phyloP scores from a whole-genome alignment of 2,888 invertebrate genomes.

The Stegophylla sp. region DNA sequence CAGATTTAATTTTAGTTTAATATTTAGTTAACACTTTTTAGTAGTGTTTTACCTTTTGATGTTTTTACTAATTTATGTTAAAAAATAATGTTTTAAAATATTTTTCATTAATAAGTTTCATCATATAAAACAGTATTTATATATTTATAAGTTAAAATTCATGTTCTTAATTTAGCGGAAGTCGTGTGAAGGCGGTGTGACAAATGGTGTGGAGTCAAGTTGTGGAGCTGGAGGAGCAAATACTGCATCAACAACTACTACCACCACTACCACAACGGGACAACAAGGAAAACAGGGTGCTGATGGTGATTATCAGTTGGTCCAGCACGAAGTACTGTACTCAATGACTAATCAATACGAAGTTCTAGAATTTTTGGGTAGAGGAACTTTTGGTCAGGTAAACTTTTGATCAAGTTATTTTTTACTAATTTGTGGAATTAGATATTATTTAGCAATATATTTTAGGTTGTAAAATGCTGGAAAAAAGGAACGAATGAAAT shows the following conservation, averaged over 20 bases:
- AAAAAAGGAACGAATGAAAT: constrained; percentile 99
- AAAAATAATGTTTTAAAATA: too few relatives aligned
- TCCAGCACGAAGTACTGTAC: constrained; percentile 96
- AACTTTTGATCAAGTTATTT: constrained; percentile 13
- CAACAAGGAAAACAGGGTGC: constrained; percentile 77
- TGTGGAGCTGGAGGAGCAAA: constrained; percentile 63
- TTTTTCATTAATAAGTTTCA: too few relatives aligned
- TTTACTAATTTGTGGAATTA: too few relatives aligned
- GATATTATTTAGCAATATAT: too few relatives aligned
- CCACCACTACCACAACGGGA: constrained; percentile 78
- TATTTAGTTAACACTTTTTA: too few relatives aligned
- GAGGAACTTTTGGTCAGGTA: constrained; percentile 94
- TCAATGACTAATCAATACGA: constrained; percentile 93
- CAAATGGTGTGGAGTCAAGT: constrained; percentile 67
- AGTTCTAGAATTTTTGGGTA: constrained; percentile 97
- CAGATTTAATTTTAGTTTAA: too few relatives aligned
- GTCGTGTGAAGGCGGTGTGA: constrained; percentile 71
- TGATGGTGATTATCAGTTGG: constrained; percentile 98
- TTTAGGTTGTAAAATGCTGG: constrained; percentile 99
- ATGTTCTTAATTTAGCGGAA: constrained; percentile 67
- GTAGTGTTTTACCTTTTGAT: too few relatives aligned
- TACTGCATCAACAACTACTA: constrained; percentile 63
- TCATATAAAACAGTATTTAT: too few relatives aligned
- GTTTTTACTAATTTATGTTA: too few relatives aligned
- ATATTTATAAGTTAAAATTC: too few relatives aligned